Evolutionary conservation across 1,140 invertebrate species (phyloP).

Genomic region (Lucilia sericata): DNA sequence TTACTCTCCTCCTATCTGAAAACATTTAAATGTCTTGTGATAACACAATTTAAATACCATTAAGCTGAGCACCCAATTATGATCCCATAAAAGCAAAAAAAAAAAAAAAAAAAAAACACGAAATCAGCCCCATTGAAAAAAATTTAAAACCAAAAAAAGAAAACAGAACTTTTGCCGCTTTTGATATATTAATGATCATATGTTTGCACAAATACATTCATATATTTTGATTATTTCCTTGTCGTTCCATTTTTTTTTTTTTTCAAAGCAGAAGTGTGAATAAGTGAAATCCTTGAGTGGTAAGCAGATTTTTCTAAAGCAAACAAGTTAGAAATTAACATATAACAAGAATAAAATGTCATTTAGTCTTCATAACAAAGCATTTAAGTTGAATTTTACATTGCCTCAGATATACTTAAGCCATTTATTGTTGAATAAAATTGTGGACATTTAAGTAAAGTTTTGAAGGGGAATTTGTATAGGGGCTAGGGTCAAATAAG

Average conservation of each 20-base stretch:
- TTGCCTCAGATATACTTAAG: too few relatives aligned
- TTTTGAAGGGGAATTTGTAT: too few relatives aligned
- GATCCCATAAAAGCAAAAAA: too few relatives aligned
- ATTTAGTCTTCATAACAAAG: too few relatives aligned
- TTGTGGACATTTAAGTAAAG: too few relatives aligned
- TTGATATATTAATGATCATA: slow-evolving; percentile 40
- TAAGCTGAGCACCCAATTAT: slow-evolving; percentile 51
- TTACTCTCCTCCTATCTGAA: slow-evolving; percentile 20
- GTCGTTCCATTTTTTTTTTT: slow-evolving; percentile 28
- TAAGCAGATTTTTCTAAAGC: too few relatives aligned
- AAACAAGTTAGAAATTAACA: too few relatives aligned
- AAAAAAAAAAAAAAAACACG: too few relatives aligned
- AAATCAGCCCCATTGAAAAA: not conserved
- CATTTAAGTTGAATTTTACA: too few relatives aligned
- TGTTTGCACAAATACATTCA: slow-evolving; percentile 13
- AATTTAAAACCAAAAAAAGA: not conserved
- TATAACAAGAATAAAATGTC: too few relatives aligned
- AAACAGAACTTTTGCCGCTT: slow-evolving; percentile 30
- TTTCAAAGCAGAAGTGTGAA: not conserved
- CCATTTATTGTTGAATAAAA: too few relatives aligned
- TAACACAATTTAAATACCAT: slow-evolving; percentile 51
- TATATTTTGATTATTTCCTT: slow-evolving; percentile 37
- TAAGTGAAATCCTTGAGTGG: not conserved
- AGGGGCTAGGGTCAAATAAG: too few relatives aligned
- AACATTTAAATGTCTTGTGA: slow-evolving; percentile 49